phyloP scores from a whole-genome alignment of 1,140 invertebrate species.

The Eriocheir sinensis region DNA sequence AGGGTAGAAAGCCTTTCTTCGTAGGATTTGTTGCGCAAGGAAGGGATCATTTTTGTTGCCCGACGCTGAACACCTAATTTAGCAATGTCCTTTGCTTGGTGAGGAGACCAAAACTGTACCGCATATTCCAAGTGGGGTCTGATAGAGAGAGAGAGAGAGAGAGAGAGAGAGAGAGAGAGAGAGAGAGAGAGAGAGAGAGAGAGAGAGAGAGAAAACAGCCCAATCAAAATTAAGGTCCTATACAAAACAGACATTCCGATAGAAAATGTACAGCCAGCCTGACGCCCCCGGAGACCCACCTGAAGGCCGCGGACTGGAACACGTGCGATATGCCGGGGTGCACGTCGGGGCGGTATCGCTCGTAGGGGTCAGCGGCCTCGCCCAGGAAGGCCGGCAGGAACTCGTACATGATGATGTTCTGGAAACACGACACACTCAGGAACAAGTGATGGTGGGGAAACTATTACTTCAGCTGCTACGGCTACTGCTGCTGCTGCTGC shows the following conservation, averaged over 20 bases:
- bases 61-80: too few relatives aligned
- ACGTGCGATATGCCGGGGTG: conserved; percentile 98
- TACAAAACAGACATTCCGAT: too few relatives aligned
- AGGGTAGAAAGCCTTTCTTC: too few relatives aligned
- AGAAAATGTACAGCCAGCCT: too few relatives aligned
- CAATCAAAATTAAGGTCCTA: too few relatives aligned
- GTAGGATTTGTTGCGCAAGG: too few relatives aligned
- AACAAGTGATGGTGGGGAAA: too few relatives aligned
- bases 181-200: neutral
- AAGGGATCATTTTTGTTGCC: too few relatives aligned
- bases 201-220: neutral
- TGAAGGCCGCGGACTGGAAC: conserved; percentile 98
- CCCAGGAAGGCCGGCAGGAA: conserved; percentile 95
- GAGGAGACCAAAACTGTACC: too few relatives aligned
- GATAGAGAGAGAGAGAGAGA: neutral
- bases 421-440: conserved; percentile 81
- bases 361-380: conserved; percentile 85
- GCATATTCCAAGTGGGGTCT: too few relatives aligned
- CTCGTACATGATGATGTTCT: conserved; percentile 99
- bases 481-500: neutral
- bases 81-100: too few relatives aligned
- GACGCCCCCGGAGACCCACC: conserved; percentile 65
- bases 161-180: neutral
- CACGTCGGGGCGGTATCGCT: conserved; percentile 94
- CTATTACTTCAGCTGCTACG: neutral